Conservation (phyloP, 2,888 invertebrate species). For the Drosophila monieri region DNA sequence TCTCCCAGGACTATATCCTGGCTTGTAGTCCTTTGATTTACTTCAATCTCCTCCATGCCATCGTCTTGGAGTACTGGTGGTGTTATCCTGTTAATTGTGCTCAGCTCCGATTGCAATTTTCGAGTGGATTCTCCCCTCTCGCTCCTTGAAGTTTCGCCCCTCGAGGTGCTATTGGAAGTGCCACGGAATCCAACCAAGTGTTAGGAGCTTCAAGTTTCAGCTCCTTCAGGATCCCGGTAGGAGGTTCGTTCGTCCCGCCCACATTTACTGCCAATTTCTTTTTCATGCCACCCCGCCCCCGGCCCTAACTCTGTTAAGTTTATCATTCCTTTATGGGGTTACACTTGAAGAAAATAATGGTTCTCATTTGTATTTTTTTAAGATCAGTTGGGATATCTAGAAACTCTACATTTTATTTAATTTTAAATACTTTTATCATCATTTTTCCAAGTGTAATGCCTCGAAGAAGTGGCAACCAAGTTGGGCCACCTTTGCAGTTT, state of each 20-base stretch:
- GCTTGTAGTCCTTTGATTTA: conserved; percentile 5
- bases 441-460: not conserved
- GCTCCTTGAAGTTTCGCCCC: conserved; percentile 65
- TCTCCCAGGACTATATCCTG: not conserved
- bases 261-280: conserved; percentile 4
- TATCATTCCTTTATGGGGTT: conserved; percentile 1
- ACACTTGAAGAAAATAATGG: not conserved
- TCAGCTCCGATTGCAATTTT: conserved; percentile 64
- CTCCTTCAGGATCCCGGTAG: not conserved
- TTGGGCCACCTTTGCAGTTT: conserved; percentile 54
- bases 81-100: conserved; percentile 75
- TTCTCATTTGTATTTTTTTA: too few relatives aligned
- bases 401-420: too few relatives aligned
- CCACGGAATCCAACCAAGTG: conserved; percentile 12
- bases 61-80: not conserved
- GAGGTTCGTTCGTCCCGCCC: not conserved
- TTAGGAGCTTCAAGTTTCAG: not conserved
- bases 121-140: conserved; percentile 47
- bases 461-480: conserved; percentile 34
- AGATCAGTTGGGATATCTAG: too few relatives aligned
- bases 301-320: not conserved
- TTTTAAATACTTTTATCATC: too few relatives aligned
- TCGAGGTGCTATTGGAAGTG: conserved; percentile 12
- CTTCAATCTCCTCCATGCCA: not conserved
- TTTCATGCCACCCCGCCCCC: not conserved